Evolutionary conservation across 1,140 invertebrate genomes (phyloP).

Genomic region (Rhyzopertha dominica): DNA sequence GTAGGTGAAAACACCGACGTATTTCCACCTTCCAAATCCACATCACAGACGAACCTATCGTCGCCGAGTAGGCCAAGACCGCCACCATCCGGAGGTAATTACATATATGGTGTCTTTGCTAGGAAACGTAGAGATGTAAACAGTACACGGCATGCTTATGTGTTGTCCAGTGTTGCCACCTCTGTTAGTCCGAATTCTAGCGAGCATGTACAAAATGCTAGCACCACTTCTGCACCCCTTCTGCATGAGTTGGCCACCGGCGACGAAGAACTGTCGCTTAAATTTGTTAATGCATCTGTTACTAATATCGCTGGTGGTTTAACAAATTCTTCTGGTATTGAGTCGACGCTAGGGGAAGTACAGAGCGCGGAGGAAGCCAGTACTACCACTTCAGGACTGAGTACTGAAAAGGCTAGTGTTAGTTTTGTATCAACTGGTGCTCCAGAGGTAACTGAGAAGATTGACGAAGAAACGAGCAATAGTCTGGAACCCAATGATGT

Average conservation of each 20-base stretch:
- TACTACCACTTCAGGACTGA: too few species aligned
- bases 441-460: too few species aligned
- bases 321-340: slow-evolving; percentile 1
- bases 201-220: slow-evolving; percentile 35
- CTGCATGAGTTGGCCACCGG: slow-evolving; percentile 18
- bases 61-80: slow-evolving; percentile 51
- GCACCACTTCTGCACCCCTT: too few species aligned
- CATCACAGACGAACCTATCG: slow-evolving; percentile 59
- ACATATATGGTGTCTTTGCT: slow-evolving; percentile 23
- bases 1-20: slow-evolving; percentile 68
- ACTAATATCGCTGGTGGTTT: slow-evolving; percentile 18
- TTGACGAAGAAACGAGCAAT: too few species aligned
- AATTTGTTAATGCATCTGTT: too few species aligned
- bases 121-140: slow-evolving; percentile 42
- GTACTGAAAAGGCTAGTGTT: too few species aligned
- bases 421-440: too few species aligned
- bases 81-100: slow-evolving; percentile 60
- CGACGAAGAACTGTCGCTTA: slow-evolving; percentile 12
- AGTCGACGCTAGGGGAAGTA: too few species aligned
- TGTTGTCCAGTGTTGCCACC: slow-evolving; percentile 25
- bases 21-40: slow-evolving; percentile 58
- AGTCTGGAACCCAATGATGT: too few species aligned
- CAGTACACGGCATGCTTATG: slow-evolving; percentile 34
- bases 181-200: slow-evolving; percentile 19
- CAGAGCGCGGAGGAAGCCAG: too few species aligned